Conservation (phyloP, 2,888 invertebrate species). For the Acheta domesticus region DNA sequence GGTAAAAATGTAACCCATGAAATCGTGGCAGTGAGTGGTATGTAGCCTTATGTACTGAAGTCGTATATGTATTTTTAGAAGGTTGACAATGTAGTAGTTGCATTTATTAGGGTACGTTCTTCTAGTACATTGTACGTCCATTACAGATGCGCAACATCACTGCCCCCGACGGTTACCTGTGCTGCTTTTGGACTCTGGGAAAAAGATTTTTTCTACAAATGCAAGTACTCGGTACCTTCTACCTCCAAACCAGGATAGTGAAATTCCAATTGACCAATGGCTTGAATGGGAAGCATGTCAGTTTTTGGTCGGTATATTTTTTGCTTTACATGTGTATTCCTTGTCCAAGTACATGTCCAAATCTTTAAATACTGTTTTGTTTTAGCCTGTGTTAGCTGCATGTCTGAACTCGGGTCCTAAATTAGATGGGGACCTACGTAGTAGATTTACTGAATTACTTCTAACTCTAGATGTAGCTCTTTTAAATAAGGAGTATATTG, state of each 20-base stretch:
- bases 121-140: background rate
- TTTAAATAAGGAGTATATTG: constrained; percentile 53
- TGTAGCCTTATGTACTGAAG: constrained; percentile 37
- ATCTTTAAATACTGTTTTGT: constrained; percentile 27
- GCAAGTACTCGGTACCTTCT: constrained; percentile 66
- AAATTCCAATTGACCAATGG: constrained; percentile 46
- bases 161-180: constrained; percentile 63
- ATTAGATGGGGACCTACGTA: constrained; percentile 56
- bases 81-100: background rate
- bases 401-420: constrained; percentile 49
- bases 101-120: no score
- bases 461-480: constrained; percentile 47
- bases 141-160: constrained; percentile 52
- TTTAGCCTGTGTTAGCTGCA: constrained; percentile 24
- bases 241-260: constrained; percentile 48
- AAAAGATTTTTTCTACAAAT: constrained; percentile 67
- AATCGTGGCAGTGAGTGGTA: constrained; percentile 61
- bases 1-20: constrained; percentile 58
- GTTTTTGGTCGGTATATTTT: constrained; percentile 45
- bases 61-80: constrained; percentile 31
- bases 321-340: background rate
- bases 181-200: constrained; percentile 59
- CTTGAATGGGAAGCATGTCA: constrained; percentile 49
- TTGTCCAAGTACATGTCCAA: constrained; percentile 19
- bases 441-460: constrained; percentile 58